A percentile compares a stretch with the other conserved stretches of the same genome.
phyloP scores from a whole-genome alignment of 2,888 invertebrate genomes.

The Cerastis leucographa region DNA sequence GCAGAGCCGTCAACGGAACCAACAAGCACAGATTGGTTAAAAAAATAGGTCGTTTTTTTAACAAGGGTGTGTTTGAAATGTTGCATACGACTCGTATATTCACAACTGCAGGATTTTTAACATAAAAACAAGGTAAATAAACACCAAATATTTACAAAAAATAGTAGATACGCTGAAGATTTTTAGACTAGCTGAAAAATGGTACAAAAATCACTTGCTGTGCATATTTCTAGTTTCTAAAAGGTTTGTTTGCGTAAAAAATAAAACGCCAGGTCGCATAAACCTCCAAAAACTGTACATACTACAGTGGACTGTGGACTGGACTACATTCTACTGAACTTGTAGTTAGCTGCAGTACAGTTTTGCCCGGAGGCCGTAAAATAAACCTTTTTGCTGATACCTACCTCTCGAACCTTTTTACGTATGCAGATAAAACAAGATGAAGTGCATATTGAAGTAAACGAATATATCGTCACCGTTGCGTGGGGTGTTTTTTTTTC shows the following conservation, averaged over 20 bases:
- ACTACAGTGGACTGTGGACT: constrained; percentile 21
- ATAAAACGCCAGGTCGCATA: constrained; percentile 53
- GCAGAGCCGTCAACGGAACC: constrained; percentile 1
- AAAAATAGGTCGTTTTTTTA: constrained; percentile 17
- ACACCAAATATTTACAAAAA: constrained; percentile 45
- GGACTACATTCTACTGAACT: constrained; percentile 16
- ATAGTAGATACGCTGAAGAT: neutral
- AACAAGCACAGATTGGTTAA: constrained; percentile 17
- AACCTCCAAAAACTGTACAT: constrained; percentile 30
- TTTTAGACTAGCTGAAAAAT: constrained; percentile 41
- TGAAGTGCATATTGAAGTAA: constrained; percentile 53
- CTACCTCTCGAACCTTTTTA: constrained; percentile 43
- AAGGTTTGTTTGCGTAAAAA: constrained; percentile 53
- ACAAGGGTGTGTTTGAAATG: constrained; percentile 12
- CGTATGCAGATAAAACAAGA: constrained; percentile 50
- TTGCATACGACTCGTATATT: constrained; percentile 18
- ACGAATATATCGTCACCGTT: constrained; percentile 21
- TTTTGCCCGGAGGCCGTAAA: constrained; percentile 33
- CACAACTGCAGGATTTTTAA: constrained; percentile 11
- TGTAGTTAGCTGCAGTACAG: constrained; percentile 33
- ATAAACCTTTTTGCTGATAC: constrained; percentile 45
- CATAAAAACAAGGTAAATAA: constrained; percentile 40
- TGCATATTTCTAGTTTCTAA: constrained; percentile 51
- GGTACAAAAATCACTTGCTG: constrained; percentile 32
- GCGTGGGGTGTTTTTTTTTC: constrained; percentile 1